Evolutionary conservation across 2,888 invertebrate genomes (phyloP), one percentile per base, ranked within the genome.

Genomic region (Crioceris asparagi): DNA sequence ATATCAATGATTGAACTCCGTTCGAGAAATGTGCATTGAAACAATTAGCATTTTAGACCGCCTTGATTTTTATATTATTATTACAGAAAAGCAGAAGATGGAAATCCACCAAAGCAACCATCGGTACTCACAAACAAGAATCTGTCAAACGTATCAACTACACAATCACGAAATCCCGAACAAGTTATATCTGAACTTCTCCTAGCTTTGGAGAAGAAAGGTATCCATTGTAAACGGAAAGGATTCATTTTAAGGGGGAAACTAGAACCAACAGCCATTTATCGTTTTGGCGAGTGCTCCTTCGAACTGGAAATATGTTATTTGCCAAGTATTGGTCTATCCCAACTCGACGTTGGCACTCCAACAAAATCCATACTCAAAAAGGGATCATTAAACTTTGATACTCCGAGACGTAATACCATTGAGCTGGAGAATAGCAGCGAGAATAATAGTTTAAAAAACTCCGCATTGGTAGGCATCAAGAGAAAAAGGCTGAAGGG

Each of bases 401-500:
- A 34, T 29, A 45, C 45, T 11, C 44, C 45, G 2, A 4, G 15
- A 5, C n/a, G n/a, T n/a, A n/a, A n/a, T n/a, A 18, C 14, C 31
- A 36, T 3, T 27, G 27, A 27, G 15, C 12, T 14, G 12, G 27
- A 27, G 6, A 14, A 5, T 27, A 27, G 3, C 7, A 2, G 15
- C 4, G 7, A 14, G 7, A 27, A 27, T 11, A n/a, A 6, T 4
- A n/a, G 12, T 11, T 12, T 14, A 8, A 12, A 25, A 25, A 12
- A 11, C 12, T 15, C n/a, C 14, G 19, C 14, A 2, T 8, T 23
- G n/a, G 72, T 76, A 3, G 83, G 82, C 17, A 76, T 85, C 38
- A 68, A 77, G 36, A 68, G 84, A 38, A 84, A 83, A 56, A 66
- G 85, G 21, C 70, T 84, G 29, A 79, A 77, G 55, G 84, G 85